Percentiles rank a stretch among this genome's conserved stretches.
Conservation (phyloP, 2,888 invertebrate genomes). For the Himalopsyche japonica region DNA sequence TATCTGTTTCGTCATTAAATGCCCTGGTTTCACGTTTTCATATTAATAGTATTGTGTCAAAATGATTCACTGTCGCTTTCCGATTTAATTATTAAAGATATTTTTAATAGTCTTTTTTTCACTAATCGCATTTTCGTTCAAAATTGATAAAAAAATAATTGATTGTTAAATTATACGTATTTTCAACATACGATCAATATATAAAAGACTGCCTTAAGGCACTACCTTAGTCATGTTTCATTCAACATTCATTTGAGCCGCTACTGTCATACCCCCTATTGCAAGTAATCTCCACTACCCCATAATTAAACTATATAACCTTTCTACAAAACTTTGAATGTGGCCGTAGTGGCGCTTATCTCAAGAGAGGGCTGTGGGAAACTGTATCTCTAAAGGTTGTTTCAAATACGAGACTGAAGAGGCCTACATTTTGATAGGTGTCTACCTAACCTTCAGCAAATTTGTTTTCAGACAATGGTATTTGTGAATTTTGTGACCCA, state of each 20-base stretch:
- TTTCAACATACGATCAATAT: too few species aligned
- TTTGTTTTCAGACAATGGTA: neutral
- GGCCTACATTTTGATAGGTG: neutral
- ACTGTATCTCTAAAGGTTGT: constrained; percentile 1
- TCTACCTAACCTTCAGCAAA: neutral
- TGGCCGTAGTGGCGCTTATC: constrained; percentile 34
- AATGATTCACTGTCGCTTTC: too few species aligned
- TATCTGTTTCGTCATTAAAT: too few species aligned
- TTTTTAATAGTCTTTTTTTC: too few species aligned
- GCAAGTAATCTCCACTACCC: constrained; percentile 15
- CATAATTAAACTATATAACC: constrained; percentile 37
- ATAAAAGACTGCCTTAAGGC: too few species aligned
- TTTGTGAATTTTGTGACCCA: neutral
- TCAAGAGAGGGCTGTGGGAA: constrained; percentile 33
- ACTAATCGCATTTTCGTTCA: too few species aligned
- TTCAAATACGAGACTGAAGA: neutral
- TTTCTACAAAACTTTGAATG: constrained; percentile 40
- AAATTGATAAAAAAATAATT: too few species aligned
- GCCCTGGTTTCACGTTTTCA: too few species aligned
- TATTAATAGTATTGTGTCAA: too few species aligned
- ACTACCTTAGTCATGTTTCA: too few species aligned
- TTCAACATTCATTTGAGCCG: neutral
- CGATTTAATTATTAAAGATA: too few species aligned
- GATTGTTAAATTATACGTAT: too few species aligned
- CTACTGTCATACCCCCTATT: constrained; percentile 5